These are phyloP conservation scores for Xiphophorus maculatus DNA, from an alignment of 2,113 vertebrate species.

Conservation along the genomic window DNA sequence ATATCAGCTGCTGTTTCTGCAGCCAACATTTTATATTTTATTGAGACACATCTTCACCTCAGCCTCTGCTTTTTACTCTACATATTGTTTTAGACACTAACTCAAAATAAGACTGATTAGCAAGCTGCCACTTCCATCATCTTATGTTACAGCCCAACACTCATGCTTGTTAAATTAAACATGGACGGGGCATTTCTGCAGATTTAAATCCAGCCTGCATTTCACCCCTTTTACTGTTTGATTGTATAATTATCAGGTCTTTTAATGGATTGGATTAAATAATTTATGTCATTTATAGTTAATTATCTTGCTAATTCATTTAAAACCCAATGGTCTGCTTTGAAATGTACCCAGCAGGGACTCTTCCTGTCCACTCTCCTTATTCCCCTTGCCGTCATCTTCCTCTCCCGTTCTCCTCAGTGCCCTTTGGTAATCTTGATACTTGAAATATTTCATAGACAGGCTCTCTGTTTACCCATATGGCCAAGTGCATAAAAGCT, in stretches of 20 bases:
- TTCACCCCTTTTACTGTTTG: constrained; percentile 8
- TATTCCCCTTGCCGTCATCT: background rate
- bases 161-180: constrained; percentile 17
- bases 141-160: background rate
- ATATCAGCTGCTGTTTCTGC: background rate
- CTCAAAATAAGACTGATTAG: constrained; percentile 9
- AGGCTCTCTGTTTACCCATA: constrained; percentile 39
- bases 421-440: constrained; percentile 34
- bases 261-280: constrained; percentile 29
- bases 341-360: constrained; percentile 6
- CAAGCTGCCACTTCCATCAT: background rate
- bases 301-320: constrained; percentile 30
- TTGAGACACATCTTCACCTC: background rate
- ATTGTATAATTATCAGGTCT: constrained; percentile 15
- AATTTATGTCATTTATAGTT: constrained; percentile 25
- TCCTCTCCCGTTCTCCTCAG: background rate
- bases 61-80: background rate
- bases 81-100: background rate
- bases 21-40: background rate
- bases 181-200: background rate
- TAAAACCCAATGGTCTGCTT: constrained; percentile 15
- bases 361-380: background rate
- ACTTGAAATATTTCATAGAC: constrained; percentile 27
- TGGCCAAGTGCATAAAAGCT: constrained; percentile 41
- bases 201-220: background rate